Percentiles rank a stretch among this genome's conserved stretches.
phyloP scores from a whole-genome alignment of 1,140 invertebrate species.

The Drosophila sp. region DNA sequence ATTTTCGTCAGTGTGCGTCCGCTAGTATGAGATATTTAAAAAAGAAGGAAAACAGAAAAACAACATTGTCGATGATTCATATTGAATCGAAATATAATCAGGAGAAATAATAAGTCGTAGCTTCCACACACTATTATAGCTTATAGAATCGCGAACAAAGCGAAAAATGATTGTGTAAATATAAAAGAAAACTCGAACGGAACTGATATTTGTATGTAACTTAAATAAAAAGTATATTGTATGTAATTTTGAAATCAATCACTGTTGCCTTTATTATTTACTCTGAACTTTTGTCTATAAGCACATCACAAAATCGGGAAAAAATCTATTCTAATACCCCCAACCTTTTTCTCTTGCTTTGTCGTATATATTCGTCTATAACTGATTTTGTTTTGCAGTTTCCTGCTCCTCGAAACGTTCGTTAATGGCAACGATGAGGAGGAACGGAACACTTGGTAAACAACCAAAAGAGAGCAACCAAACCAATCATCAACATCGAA shows the following conservation, averaged over 20 bases:
- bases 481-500: slow-evolving; percentile 20
- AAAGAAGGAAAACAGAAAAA: slow-evolving; percentile 17
- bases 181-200: slow-evolving; percentile 48
- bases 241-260: slow-evolving; percentile 69
- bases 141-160: slow-evolving; percentile 12
- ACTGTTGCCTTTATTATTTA: slow-evolving; percentile 75
- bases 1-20: slow-evolving; percentile 48
- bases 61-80: slow-evolving; percentile 44
- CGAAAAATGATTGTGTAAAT: slow-evolving; percentile 14
- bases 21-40: slow-evolving; percentile 36
- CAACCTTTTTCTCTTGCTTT: too few species aligned
- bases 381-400: slow-evolving; percentile 83
- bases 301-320: slow-evolving; percentile 2
- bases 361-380: slow-evolving; percentile 67
- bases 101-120: slow-evolving; percentile 13
- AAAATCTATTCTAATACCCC: background rate
- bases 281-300: slow-evolving; percentile 40
- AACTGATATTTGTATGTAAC: slow-evolving; percentile 70
- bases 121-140: slow-evolving; percentile 2
- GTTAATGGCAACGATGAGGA: slow-evolving; percentile 81
- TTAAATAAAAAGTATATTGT: slow-evolving; percentile 67
- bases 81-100: slow-evolving; percentile 45
- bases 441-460: slow-evolving; percentile 71
- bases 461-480: slow-evolving; percentile 34
- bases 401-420: slow-evolving; percentile 82